Conservation (phyloP, 2,797 vertebrate species). For the Enteromius trimaculatus region DNA sequence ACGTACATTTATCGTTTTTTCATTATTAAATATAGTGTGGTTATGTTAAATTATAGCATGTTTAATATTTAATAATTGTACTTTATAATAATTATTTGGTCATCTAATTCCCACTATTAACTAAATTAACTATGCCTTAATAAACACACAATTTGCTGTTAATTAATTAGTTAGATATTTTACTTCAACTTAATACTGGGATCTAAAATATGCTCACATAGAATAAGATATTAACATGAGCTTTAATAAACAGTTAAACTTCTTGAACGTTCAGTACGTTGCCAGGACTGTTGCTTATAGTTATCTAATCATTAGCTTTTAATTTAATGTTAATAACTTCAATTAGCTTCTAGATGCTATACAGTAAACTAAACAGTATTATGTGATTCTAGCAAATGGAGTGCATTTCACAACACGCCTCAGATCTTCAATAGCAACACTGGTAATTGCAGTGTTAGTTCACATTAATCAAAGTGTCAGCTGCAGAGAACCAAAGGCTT, state of each 20-base stretch:
- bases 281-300: too few species aligned
- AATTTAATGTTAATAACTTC: background rate
- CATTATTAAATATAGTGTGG: background rate
- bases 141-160: background rate
- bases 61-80: background rate
- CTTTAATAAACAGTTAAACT: background rate
- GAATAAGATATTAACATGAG: background rate
- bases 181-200: background rate
- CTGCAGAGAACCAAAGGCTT: slow-evolving; percentile 59
- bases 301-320: background rate
- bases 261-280: background rate
- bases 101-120: background rate
- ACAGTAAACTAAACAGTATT: background rate
- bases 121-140: background rate
- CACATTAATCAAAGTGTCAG: slow-evolving; percentile 64
- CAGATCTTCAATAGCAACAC: slow-evolving; percentile 29
- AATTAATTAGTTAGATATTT: background rate
- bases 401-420: slow-evolving; percentile 14
- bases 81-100: background rate
- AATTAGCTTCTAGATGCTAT: background rate
- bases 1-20: background rate
- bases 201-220: background rate
- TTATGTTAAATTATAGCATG: background rate
- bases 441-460: slow-evolving; percentile 57
- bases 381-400: background rate